Base-by-base conservation (phyloP, 2,797 vertebrate genomes). In the Arrhamphus sclerolepis region DNA sequence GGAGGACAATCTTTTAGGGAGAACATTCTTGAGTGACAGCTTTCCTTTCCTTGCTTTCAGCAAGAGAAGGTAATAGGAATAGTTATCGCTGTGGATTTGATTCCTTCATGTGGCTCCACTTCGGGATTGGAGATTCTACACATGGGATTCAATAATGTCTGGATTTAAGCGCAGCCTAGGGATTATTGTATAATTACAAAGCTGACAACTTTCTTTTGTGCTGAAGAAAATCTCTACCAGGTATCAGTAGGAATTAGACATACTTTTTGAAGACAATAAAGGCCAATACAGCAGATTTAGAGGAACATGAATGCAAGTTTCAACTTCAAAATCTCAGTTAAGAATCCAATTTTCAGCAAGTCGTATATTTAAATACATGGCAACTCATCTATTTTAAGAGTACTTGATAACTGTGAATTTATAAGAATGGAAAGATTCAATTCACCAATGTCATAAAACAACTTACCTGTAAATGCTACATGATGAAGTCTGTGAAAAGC, bases 11-110 rank as follows among this genome's bases (percentile, higher is more conserved):
- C 49, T 66, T 74, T 82, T 79, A 86, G 22, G 21, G 41, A 18
- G 6, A 53, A 63, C 80, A 89, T 93, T 89, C 81, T 66, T 90
- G 61, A 80, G 70, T 89, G 89, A 82, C 86, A 85, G 82, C 76
- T 70, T 77, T 70, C 79, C 70, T 73, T 72, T 74, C 68, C 78
- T 41, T 67, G 73, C 72, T 76, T 81, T 84, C 74, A 50, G 51
- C 31, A 56, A 80, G 78, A 83, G 85, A 56, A 50, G 61, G 75
- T 55, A 64, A 41, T 70, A 77, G 84, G 84, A 83, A 76, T 56
- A 70, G 21, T 57, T 28, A 1, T 26, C 9, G 1, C 28, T 68
- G 74, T 64, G 72, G 38, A 50, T 16, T 61, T 62, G 63, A 74
- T 53, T 65, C 62, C 72, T 70, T 47, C 59, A 66, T 62, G 56